Base-by-base conservation (phyloP, 1,140 invertebrate genomes). In the Himalopsyche phryganea region DNA sequence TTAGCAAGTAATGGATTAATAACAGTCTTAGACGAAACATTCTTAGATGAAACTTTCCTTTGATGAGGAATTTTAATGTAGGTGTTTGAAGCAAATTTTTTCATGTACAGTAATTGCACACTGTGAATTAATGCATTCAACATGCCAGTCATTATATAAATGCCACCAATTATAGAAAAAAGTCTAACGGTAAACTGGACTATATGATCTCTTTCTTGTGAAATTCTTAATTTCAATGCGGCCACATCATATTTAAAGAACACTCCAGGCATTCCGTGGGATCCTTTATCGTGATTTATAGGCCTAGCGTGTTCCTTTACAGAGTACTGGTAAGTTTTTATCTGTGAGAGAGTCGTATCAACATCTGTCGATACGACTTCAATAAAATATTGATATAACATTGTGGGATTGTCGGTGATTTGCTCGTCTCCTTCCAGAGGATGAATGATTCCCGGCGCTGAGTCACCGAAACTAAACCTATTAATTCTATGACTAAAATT, bases 401-500 rank as follows among this genome's bases (percentile, higher is more conserved):
- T 88, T 41, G 69, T 74, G 72, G 84, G 85, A 77, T 85, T 89
- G 85, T 58, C 70, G 51, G 71, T 77, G 61, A 74, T 68, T 63
- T 73, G 87, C 72, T 96, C 90, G 75, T 96, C 93, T 15, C 92
- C 93, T 80, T 98, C 94, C 53, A 98, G 74, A 17, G 95, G 94
- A 76, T 96, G 91, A 58, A 96, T 79, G 55, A 96, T 88, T 9
- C 92, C 90, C 60, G 88, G 82, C 36, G 87, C 85, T 2, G 85
- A 81, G 66, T 92, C 89, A 0, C 95, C 95, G 78, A 98, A 98
- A 57, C 92, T 96, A 61, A 98, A 88, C 66, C 87, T 85, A 68
- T 96, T 86, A 63, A 97, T 96, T 69, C 94, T 81, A 73, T 98
- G 94, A 42, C 91, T 91, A 71, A 97, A 98, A 75, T 98, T 98